These are phyloP conservation scores for Miltochrista miniata DNA, from an alignment of 2,888 invertebrate genomes.

Conservation along the genomic window DNA sequence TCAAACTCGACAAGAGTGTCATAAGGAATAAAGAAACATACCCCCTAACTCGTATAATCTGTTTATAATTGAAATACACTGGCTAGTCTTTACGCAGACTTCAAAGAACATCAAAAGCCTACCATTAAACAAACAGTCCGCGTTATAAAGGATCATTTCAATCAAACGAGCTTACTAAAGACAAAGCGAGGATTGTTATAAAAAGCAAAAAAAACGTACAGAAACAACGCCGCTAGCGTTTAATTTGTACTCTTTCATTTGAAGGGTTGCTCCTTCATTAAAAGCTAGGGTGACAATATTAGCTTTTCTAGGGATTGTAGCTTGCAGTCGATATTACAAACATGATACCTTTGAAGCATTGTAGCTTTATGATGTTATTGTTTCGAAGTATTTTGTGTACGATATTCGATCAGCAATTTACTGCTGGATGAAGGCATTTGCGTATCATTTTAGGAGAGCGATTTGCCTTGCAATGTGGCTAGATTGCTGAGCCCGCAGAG, in stretches of 20 bases:
- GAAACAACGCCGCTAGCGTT: slow-evolving; percentile 35
- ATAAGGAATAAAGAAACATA: no score
- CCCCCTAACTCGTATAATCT: no score
- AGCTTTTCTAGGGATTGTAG: no score
- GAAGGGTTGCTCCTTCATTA: slow-evolving; percentile 44
- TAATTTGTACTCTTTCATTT: slow-evolving; percentile 49
- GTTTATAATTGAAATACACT: slow-evolving; percentile 26
- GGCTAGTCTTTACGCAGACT: neutral
- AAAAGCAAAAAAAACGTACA: slow-evolving; percentile 41
- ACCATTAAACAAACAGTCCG: slow-evolving; percentile 16
- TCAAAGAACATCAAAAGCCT: slow-evolving; percentile 20
- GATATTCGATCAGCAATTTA: no score
- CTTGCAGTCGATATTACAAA: slow-evolving; percentile 18
- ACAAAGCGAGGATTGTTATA: slow-evolving; percentile 34
- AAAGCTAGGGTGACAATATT: slow-evolving; percentile 40
- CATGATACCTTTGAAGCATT: slow-evolving; percentile 2
- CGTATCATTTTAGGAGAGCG: no score
- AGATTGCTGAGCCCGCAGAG: no score
- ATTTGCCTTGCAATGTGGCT: no score
- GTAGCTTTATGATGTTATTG: neutral
- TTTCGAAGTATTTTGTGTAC: no score
- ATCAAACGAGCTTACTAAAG: slow-evolving; percentile 45
- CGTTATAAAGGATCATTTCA: slow-evolving; percentile 36
- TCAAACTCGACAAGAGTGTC: no score
- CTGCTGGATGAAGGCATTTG: no score